Conservation (phyloP, 2,113 vertebrate species). For the Muntiacus reevesi region DNA sequence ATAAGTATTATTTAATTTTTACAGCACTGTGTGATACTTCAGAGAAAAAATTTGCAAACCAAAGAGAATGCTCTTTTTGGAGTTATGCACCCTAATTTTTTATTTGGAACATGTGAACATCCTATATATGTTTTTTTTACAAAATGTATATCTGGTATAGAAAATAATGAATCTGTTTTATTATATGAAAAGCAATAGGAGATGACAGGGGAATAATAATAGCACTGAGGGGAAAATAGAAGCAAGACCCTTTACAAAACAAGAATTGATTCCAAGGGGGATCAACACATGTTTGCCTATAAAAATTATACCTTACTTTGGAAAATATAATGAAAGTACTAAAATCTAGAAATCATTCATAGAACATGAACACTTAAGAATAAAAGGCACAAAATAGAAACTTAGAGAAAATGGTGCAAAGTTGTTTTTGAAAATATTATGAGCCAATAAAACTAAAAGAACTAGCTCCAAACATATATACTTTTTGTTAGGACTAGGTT, state of each 20-base stretch:
- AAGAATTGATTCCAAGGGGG: constrained; percentile 31
- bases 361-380: constrained; percentile 35
- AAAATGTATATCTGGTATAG: background rate
- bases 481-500: background rate
- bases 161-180: background rate
- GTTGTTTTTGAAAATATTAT: constrained; percentile 35
- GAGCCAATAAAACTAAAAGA: constrained; percentile 5
- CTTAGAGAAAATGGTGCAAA: background rate
- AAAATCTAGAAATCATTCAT: constrained; percentile 41
- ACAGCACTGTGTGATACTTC: background rate
- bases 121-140: background rate
- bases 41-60: background rate
- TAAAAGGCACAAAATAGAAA: constrained; percentile 4
- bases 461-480: background rate
- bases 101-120: background rate
- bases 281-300: constrained; percentile 50
- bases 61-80: background rate
- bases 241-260: constrained; percentile 35
- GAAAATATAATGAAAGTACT: constrained; percentile 21
- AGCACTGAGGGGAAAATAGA: constrained; percentile 15
- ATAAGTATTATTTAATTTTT: background rate
- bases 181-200: background rate
- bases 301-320: constrained; percentile 52
- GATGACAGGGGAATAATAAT: constrained; percentile 3
- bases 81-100: background rate